Percentiles rank a stretch among this genome's conserved stretches.
phyloP scores from a whole-genome alignment of 2,888 invertebrate species.

The Nymphalis polychloros region DNA sequence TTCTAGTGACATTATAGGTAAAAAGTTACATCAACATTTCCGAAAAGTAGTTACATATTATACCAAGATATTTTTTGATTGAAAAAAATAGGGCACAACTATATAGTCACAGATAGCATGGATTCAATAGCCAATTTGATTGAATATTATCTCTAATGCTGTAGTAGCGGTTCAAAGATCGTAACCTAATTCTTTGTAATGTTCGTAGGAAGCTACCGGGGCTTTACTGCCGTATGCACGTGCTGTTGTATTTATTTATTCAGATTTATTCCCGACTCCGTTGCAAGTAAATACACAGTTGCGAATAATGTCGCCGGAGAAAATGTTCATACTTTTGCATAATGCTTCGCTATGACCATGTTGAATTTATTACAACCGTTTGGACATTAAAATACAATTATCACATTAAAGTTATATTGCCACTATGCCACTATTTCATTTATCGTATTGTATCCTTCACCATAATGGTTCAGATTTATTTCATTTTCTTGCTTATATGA shows the following conservation, averaged over 20 bases:
- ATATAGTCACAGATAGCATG: neutral
- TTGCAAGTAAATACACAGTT: conserved; percentile 56
- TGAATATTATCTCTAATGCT: conserved; percentile 14
- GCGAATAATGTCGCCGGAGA: conserved; percentile 58
- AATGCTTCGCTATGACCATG: conserved; percentile 38
- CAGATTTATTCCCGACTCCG: conserved; percentile 56
- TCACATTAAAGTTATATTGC: conserved; percentile 27
- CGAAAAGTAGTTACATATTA: too few species aligned
- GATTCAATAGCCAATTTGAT: neutral
- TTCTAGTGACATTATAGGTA: too few species aligned
- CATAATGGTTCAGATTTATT: neutral
- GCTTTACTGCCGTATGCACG: conserved; percentile 64
- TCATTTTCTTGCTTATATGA: neutral
- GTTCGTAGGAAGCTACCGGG: conserved; percentile 59
- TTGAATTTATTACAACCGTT: conserved; percentile 36
- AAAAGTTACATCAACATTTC: too few species aligned
- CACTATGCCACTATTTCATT: neutral
- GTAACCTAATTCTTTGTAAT: conserved; percentile 43
- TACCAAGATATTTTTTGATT: too few species aligned
- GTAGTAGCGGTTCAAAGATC: conserved; percentile 17
- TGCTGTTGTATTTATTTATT: conserved; percentile 71
- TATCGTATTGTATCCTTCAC: neutral
- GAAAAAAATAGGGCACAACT: neutral
- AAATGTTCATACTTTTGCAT: conserved; percentile 52
- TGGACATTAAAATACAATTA: conserved; percentile 40